Evolutionary conservation across 2,797 vertebrate genomes (phyloP), one percentile per base, ranked within the genome.

Genomic region (Eulemur rubriventer): DNA sequence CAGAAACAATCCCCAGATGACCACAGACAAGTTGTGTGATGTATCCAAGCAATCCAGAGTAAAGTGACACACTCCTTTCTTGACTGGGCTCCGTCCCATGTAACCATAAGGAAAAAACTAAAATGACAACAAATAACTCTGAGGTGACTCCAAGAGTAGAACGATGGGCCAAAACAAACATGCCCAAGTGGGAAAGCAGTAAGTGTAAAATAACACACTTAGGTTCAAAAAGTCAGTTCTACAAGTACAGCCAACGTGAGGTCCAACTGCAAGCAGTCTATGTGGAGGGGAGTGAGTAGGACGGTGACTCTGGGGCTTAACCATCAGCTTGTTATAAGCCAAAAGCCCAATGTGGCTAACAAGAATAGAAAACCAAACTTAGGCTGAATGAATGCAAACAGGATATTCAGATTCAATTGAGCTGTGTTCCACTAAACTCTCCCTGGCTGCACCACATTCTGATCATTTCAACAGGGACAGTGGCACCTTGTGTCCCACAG

Each of bases 211-310:
- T 13, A 57, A 41, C n/a, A n/a, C 17, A 28, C 1, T 11, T 9
- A 10, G 13, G 67, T 26, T 52, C n/a, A 28, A 63, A 46, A 69
- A 5, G 48, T 67, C 55, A 48, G 0, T n/a, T 72, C 83, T 38
- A 12, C 16, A 17, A 63, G 30, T 6, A 16, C 0, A n/a, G 48
- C n/a, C 69, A 9, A 12, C 0, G 0, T 0, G 14, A 69, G 12
- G 17, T 4, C 35, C 73, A 38, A 10, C 2, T 7, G 22, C 1
- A 0, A 38, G 14, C 16, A 20, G 43, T 7, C 2, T 18, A 7
- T 2, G 4, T 55, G 38, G 22, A 7, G 12, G n/a, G 3, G 9
- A 50, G 26, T 0, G 4, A 9, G 28, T 0, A 5, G n/a, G 16
- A 33, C 10, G 0, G 46, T 52, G 5, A 26, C 61, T 9, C 26